These are phyloP conservation scores for Nibea albiflora DNA, from an alignment of 2,113 vertebrate species.

Conservation along the genomic window DNA sequence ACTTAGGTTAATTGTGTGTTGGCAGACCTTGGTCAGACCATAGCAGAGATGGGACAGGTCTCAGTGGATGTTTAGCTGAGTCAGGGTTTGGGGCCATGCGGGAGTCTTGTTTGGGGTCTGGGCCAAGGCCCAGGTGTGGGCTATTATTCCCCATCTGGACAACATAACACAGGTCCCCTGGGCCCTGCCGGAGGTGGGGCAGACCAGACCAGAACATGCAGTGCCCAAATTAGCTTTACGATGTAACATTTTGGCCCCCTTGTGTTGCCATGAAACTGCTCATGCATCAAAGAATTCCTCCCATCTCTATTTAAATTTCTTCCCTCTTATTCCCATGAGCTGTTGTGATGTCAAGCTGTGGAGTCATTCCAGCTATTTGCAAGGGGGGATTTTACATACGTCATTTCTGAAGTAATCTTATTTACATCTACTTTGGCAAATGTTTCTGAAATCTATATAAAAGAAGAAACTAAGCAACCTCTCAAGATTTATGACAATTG, in stretches of 20 bases:
- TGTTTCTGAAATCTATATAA: neutral
- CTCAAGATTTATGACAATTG: neutral
- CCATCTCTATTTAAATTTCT: conserved; percentile 38
- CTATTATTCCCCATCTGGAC: conserved; percentile 81
- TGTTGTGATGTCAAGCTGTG: conserved; percentile 13
- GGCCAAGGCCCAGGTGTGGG: conserved; percentile 75
- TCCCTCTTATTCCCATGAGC: conserved; percentile 10
- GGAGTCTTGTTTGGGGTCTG: conserved; percentile 41
- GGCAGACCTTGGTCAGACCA: conserved; percentile 49
- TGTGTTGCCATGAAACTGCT: conserved; percentile 67
- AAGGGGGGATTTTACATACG: neutral
- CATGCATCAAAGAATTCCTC: conserved; percentile 47
- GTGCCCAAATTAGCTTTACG: conserved; percentile 71
- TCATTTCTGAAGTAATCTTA: conserved; percentile 20
- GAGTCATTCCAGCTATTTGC: conserved; percentile 5
- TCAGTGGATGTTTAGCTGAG: conserved; percentile 72
- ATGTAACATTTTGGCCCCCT: conserved; percentile 53
- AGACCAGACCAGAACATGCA: conserved; percentile 60
- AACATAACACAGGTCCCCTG: conserved; percentile 66
- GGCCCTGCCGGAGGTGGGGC: conserved; percentile 56
- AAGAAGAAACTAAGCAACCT: neutral
- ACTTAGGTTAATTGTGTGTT: conserved; percentile 40
- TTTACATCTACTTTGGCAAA: conserved; percentile 1
- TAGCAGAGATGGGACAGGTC: conserved; percentile 52
- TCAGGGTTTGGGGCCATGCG: conserved; percentile 65